Base-by-base conservation (phyloP, 2,113 vertebrate genomes). In the Excalfactoria chinensis region DNA sequence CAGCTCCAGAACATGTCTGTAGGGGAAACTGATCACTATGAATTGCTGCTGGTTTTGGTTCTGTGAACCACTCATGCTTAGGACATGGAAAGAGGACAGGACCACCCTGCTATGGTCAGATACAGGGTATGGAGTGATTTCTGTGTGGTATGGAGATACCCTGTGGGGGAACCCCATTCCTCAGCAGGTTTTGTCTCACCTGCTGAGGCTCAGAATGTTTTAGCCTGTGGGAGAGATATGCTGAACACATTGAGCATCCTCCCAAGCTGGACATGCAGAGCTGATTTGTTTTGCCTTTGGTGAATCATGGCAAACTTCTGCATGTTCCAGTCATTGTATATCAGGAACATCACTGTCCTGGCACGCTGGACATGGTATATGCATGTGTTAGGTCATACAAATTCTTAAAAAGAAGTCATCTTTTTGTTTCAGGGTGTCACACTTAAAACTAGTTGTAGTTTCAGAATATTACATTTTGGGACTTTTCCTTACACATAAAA, bases 61-160 rank as follows among this genome's bases (percentile, higher is more conserved):
- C 22, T 62, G 35, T 53, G 43, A 0, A 0, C 22, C 72, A 26
- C 19, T 78, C 2, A 58, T 56, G 14, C 23, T 49, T 2, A 6
- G n/a, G 15, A 32, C 0, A 0, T 1, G 4, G 32, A 67, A 11
- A 40, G 13, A 60, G 4, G 41, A 10, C 7, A 0, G 4, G 13
- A 20, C 5, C 30, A 49, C 30, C 37, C 82, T 32, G 21, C 22
- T 69, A 13, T 1, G 13, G 7, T 8, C 11, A 34, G 66, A 9
- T 3, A 3, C 1, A 3, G 41, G 14, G 3, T 90, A 18, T 10
- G 70, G 37, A 71, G 28, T 5, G 9, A 5, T n/a, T 13, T 44
- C 30, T 6, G 4, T 14, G 26, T 35, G 9, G 10, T 8, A 6
- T 18, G 1, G 37, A 25, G 49, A 22, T 35, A 15, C 43, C 8